Conservation (phyloP, 2,113 vertebrate species). For the Dromiciops gliroides region DNA sequence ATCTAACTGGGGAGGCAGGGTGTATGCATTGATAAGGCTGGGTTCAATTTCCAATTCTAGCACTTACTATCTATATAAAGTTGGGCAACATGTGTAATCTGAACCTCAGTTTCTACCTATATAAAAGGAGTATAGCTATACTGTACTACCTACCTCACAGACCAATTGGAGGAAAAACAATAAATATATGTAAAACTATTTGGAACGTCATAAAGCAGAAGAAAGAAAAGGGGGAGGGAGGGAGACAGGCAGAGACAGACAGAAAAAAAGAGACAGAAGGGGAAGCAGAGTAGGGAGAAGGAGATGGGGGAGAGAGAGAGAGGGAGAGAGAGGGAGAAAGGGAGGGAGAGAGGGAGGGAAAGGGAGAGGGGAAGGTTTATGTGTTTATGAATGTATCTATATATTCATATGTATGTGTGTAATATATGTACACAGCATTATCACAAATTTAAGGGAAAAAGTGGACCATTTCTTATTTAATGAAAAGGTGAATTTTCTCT, state of each 20-base stretch:
- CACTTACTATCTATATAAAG: not conserved
- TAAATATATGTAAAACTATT: not conserved
- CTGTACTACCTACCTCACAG: not conserved
- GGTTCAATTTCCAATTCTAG: not conserved
- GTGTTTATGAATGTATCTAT: too few relatives aligned
- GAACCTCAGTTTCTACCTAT: not conserved
- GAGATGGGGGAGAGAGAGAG: not conserved
- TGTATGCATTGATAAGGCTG: not conserved
- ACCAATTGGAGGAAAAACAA: not conserved
- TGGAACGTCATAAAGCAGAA: not conserved
- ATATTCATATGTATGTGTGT: not conserved
- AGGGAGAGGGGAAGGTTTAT: too few relatives aligned
- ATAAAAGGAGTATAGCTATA: not conserved
- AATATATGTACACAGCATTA: not conserved
- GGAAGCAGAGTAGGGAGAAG: not conserved
- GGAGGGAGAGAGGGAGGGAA: too few relatives aligned
- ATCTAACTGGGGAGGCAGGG: not conserved
- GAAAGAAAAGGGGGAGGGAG: not conserved
- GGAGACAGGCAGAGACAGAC: too few relatives aligned
- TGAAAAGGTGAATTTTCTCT: not conserved
- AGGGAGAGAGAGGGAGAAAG: too few relatives aligned
- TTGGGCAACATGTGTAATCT: not conserved
- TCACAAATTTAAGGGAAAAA: not conserved
- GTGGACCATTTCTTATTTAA: not conserved
- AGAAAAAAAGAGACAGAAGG: too few relatives aligned